Percentiles rank a stretch among this genome's conserved stretches.
Evolutionary conservation across 2,113 vertebrate species (phyloP).

Genomic region (Ondatra zibethicus): DNA sequence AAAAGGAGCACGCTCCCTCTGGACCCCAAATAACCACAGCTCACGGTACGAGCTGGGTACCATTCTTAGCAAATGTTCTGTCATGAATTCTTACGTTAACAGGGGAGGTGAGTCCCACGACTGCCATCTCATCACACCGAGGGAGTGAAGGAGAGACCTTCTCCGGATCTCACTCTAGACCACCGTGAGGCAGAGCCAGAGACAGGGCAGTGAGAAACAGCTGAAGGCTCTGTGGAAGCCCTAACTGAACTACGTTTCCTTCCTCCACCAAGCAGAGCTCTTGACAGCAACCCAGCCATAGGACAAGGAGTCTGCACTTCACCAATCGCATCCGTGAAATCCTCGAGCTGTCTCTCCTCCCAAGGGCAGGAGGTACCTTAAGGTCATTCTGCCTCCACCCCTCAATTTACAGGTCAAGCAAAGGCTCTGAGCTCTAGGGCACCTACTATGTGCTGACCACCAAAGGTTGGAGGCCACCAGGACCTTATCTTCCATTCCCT

Average conservation of each 20-base stretch:
- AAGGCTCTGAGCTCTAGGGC: not conserved
- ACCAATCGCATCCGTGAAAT: not conserved
- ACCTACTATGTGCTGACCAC: not conserved
- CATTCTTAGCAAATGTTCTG: not conserved
- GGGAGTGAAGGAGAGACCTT: not conserved
- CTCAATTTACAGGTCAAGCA: not conserved
- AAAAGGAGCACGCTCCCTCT: not conserved
- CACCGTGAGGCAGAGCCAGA: not conserved
- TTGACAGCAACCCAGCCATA: not conserved
- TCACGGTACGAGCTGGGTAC: rapidly evolving
- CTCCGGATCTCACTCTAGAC: not conserved
- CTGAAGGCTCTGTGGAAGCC: not conserved
- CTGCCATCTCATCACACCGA: not conserved
- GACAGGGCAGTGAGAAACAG: not conserved
- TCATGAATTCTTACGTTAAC: not conserved
- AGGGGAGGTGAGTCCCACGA: not conserved
- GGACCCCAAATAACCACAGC: not conserved
- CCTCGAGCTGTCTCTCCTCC: not conserved
- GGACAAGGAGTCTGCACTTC: not conserved
- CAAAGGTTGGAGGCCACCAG: rapidly evolving
- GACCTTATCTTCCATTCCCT: not conserved
- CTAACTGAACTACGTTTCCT: not conserved
- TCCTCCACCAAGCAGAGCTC: not conserved
- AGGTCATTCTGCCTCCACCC: not conserved
- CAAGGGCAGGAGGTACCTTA: not conserved